phyloP scores from a whole-genome alignment of 2,797 vertebrate species.

The Lacerta agilis region DNA sequence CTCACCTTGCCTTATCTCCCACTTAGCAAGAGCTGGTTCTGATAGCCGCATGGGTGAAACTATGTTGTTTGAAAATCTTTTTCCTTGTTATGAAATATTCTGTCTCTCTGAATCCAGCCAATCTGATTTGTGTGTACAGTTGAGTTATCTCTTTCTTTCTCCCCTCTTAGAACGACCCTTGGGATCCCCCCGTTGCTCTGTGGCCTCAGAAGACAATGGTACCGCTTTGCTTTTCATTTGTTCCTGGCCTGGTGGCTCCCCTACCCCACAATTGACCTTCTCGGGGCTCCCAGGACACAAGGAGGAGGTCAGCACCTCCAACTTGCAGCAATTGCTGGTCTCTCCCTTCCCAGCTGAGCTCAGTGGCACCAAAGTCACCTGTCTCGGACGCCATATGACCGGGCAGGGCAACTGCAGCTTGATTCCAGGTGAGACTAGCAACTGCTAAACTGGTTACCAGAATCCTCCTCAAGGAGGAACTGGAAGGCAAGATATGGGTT shows the following conservation, averaged over 20 bases:
- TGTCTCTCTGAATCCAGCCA: not conserved
- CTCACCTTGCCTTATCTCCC: too few relatives aligned
- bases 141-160: not conserved
- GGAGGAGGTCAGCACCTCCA: constrained; percentile 31
- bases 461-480: not conserved
- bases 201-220: constrained; percentile 61
- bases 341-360: constrained; percentile 64
- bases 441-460: not conserved
- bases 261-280: constrained; percentile 76
- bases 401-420: constrained; percentile 74
- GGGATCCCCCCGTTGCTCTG: constrained; percentile 74
- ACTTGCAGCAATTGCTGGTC: constrained; percentile 35
- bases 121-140: too few relatives aligned
- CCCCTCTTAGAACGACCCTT: constrained; percentile 71
- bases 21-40: not conserved
- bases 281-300: constrained; percentile 64
- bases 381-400: constrained; percentile 76
- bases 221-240: constrained; percentile 78
- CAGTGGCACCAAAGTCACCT: constrained; percentile 70
- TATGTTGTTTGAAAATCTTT: too few relatives aligned
- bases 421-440: constrained; percentile 73
- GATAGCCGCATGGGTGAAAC: not conserved
- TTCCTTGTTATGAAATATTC: not conserved
- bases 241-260: constrained; percentile 78
- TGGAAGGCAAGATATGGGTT: too few relatives aligned